These are phyloP conservation scores for Corydoras maculifer DNA, from an alignment of 2,113 vertebrate genomes.

Conservation along the genomic window DNA sequence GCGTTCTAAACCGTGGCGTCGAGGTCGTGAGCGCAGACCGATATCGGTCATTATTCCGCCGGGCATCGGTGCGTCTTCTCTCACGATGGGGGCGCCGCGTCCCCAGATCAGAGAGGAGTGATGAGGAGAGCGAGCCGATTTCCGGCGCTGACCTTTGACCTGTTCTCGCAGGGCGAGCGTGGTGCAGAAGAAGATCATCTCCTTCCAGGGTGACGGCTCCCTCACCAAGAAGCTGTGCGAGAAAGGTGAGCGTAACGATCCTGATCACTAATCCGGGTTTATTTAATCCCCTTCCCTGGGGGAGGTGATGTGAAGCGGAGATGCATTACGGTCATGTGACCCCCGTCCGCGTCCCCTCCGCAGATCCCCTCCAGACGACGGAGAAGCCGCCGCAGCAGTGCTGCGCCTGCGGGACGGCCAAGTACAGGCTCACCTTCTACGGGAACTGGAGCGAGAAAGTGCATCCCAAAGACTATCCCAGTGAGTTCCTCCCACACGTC, in stretches of 20 bases:
- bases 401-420: slow-evolving; percentile 94
- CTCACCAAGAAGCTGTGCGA: slow-evolving; percentile 89
- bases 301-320: not conserved
- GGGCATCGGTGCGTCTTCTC: not conserved
- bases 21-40: not conserved
- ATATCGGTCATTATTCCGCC: not conserved
- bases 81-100: not conserved
- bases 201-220: slow-evolving; percentile 91
- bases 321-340: too few relatives aligned
- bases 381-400: slow-evolving; percentile 77
- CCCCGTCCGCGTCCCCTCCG: slow-evolving; percentile 7
- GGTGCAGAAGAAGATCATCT: slow-evolving; percentile 88
- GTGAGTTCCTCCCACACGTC: slow-evolving; percentile 62
- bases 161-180: slow-evolving; percentile 78
- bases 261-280: not conserved
- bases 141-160: not conserved
- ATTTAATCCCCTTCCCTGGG: too few relatives aligned
- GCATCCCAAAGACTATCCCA: slow-evolving; percentile 91
- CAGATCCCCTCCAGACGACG: slow-evolving; percentile 72
- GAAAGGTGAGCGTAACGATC: slow-evolving; percentile 69
- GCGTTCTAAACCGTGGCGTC: too few relatives aligned
- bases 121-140: not conserved
- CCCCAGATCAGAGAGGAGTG: slow-evolving; percentile 3
- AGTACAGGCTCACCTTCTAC: slow-evolving; percentile 92
- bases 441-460: slow-evolving; percentile 97